Evolutionary conservation across 2,888 invertebrate genomes (phyloP).

Genomic region (Petrophora chlorosata): DNA sequence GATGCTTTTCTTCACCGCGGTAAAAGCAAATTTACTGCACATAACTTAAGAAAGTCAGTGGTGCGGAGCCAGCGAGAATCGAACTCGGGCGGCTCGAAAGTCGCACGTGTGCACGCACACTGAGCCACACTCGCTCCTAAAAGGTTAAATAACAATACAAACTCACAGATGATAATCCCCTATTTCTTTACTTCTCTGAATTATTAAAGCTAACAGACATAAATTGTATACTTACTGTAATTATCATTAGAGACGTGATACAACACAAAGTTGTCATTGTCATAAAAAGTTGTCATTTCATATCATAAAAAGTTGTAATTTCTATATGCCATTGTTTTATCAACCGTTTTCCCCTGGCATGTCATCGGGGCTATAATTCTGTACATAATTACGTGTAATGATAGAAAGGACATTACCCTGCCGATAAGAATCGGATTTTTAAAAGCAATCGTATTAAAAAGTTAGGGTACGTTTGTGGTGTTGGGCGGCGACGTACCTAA

Average conservation of each 20-base stretch:
- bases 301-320: conserved; percentile 43
- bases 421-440: conserved; percentile 62
- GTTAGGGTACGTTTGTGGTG: conserved; percentile 17
- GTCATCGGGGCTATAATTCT: conserved; percentile 49
- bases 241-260: conserved; percentile 17
- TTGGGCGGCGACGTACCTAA: background rate
- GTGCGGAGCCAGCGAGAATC: too few relatives aligned
- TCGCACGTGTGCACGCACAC: too few relatives aligned
- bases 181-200: too few relatives aligned
- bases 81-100: too few relatives aligned
- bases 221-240: too few relatives aligned
- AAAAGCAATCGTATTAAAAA: conserved; percentile 39
- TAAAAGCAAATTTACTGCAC: too few relatives aligned
- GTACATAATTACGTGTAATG: conserved; percentile 63
- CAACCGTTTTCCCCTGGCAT: conserved; percentile 43
- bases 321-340: conserved; percentile 42
- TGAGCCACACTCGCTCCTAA: too few relatives aligned
- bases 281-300: conserved; percentile 42
- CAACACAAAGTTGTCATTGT: conserved; percentile 42
- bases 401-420: conserved; percentile 56
- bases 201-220: too few relatives aligned
- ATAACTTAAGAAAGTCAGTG: too few relatives aligned
- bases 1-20: too few relatives aligned
- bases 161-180: too few relatives aligned
- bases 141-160: too few relatives aligned